These are phyloP conservation scores for Shinisaurus crocodilurus DNA, from an alignment of 2,113 vertebrate genomes.

Conservation along the genomic window DNA sequence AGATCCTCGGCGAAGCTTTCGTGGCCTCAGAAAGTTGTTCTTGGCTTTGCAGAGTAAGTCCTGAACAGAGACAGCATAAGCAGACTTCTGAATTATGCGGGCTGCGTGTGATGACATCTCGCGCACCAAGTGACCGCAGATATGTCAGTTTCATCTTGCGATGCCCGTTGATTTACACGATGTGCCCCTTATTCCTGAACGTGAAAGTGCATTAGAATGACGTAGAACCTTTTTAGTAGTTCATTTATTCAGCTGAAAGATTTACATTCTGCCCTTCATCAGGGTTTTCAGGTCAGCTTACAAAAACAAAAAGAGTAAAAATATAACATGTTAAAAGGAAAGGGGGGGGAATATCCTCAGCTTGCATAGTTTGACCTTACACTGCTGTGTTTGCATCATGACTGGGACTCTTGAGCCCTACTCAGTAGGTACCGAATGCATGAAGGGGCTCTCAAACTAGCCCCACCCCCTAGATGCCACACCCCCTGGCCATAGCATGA, in stretches of 20 bases:
- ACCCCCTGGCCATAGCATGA: too few species aligned
- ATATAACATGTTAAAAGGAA: neutral
- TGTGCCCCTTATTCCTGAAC: too few species aligned
- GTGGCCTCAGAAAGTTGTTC: constrained; percentile 62
- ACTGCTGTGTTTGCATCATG: neutral
- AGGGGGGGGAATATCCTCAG: neutral
- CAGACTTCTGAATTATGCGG: constrained; percentile 58
- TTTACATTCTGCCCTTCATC: neutral
- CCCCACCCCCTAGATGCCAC: too few species aligned
- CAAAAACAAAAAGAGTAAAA: neutral
- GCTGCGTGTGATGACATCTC: constrained; percentile 61
- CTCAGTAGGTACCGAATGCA: too few species aligned
- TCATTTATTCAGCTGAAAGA: neutral
- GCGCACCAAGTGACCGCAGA: constrained; percentile 46
- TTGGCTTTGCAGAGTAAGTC: constrained; percentile 64
- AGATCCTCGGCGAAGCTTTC: constrained; percentile 52
- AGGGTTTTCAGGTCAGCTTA: too few species aligned
- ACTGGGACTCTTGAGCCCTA: too few species aligned
- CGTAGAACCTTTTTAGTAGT: too few species aligned
- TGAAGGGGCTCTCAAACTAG: too few species aligned
- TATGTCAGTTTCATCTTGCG: too few species aligned
- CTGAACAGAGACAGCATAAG: constrained; percentile 53
- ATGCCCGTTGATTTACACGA: neutral
- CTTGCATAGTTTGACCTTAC: neutral
- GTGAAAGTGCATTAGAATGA: neutral